Conservation (phyloP, 2,113 vertebrate species). For the Apodemus speciosus region DNA sequence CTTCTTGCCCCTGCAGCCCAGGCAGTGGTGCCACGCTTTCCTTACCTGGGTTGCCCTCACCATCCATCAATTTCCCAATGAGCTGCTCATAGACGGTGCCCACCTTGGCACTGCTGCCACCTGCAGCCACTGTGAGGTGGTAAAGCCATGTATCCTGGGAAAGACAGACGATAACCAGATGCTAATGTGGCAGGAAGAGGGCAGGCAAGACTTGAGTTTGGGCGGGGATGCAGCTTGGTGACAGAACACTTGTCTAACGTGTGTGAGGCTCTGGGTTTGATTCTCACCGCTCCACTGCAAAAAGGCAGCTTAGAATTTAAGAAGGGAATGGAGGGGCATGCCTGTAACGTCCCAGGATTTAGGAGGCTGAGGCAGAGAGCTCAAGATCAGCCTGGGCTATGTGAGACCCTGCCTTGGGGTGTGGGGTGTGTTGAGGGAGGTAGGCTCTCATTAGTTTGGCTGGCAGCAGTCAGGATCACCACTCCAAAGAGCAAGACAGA, state of each 20-base stretch:
- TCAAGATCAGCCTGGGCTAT: neutral
- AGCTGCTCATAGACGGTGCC: conserved; percentile 97
- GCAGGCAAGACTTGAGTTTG: neutral
- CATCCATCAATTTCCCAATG: conserved; percentile 92
- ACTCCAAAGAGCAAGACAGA: neutral
- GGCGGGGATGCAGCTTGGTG: neutral
- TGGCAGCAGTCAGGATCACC: neutral
- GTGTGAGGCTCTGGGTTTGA: neutral
- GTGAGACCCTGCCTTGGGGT: neutral
- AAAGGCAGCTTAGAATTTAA: neutral
- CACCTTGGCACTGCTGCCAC: conserved; percentile 88
- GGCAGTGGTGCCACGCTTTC: neutral
- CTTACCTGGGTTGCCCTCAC: conserved; percentile 93
- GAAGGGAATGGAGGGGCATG: neutral
- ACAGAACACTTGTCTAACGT: neutral
- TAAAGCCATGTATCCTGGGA: conserved; percentile 95
- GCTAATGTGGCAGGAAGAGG: neutral
- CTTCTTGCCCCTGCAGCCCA: neutral
- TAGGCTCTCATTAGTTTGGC: no score
- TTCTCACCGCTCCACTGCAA: neutral
- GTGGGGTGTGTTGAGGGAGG: neutral
- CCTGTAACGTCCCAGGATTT: neutral
- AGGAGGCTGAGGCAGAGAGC: neutral
- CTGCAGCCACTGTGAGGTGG: conserved; percentile 94
- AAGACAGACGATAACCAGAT: conserved; percentile 17